These are phyloP conservation scores for Actinostola sp. DNA, from an alignment of 92 coral and sea anemone species.

Conservation along the genomic window DNA sequence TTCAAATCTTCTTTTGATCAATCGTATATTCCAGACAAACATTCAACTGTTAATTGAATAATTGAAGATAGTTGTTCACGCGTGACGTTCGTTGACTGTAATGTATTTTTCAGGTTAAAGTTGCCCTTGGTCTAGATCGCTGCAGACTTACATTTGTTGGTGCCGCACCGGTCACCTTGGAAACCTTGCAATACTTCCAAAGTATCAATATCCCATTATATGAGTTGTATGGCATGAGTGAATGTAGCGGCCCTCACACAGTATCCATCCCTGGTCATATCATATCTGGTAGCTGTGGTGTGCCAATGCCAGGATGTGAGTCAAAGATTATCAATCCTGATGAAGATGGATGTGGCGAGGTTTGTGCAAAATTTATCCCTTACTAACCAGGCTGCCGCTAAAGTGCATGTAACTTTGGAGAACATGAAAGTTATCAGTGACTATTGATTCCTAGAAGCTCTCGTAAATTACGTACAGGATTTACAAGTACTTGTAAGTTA, in stretches of 20 bases:
- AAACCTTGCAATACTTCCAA: slow-evolving; percentile 88
- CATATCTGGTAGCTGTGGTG: slow-evolving; percentile 81
- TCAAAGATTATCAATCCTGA: slow-evolving; percentile 73
- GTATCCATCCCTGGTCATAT: slow-evolving; percentile 69
- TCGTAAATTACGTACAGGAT: no score
- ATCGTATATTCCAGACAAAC: no score
- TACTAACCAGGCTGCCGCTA: no score
- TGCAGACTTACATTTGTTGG: slow-evolving; percentile 81
- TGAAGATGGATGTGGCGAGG: slow-evolving; percentile 95
- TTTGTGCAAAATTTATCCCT: no score
- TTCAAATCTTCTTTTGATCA: no score
- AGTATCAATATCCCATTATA: slow-evolving; percentile 88
- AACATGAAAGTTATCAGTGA: no score
- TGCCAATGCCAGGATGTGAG: slow-evolving; percentile 63
- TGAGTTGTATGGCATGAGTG: slow-evolving; percentile 98
- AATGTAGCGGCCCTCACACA: slow-evolving; percentile 86
- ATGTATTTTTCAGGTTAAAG: slow-evolving; percentile 68
- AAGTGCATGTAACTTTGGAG: no score
- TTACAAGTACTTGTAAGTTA: no score
- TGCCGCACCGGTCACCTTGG: slow-evolving; percentile 97
- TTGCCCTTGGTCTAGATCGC: slow-evolving; percentile 90
- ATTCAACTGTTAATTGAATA: no score
- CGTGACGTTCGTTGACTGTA: no score
- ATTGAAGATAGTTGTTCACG: no score
- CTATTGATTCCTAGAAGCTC: no score